Evolutionary conservation across 2,888 invertebrate genomes (phyloP).

Genomic region (Drosophila basisetae): DNA sequence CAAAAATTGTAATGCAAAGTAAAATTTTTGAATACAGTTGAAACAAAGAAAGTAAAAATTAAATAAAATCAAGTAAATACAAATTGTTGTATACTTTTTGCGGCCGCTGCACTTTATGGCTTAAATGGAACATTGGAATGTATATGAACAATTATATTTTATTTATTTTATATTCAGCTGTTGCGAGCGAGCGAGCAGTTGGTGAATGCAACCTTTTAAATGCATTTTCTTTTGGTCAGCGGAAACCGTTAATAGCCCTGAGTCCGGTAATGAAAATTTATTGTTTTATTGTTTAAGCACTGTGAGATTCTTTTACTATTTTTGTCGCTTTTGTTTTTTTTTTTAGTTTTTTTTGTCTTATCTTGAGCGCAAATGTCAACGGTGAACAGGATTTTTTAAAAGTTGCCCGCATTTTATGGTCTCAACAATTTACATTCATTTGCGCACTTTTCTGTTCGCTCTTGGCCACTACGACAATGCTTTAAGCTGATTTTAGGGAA

Average conservation of each 20-base stretch:
- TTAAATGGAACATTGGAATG: conserved; percentile 44
- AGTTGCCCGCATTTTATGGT: conserved; percentile 66
- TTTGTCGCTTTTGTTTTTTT: conserved; percentile 5
- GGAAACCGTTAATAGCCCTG: conserved; percentile 75
- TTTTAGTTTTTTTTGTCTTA: conserved; percentile 48
- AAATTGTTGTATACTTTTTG: conserved; percentile 54
- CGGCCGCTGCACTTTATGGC: conserved; percentile 57
- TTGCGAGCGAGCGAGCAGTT: conserved; percentile 20
- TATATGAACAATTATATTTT: conserved; percentile 59
- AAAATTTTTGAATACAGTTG: conserved; percentile 51
- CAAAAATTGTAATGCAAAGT: conserved; percentile 65
- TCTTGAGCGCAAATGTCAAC: conserved; percentile 66
- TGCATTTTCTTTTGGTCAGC: conserved; percentile 62
- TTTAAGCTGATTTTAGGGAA: conserved; percentile 22
- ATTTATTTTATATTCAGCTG: conserved; percentile 37
- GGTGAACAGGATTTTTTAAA: conserved; percentile 47
- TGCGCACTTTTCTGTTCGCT: conserved; percentile 23
- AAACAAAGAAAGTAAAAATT: conserved; percentile 20
- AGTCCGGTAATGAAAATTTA: conserved; percentile 81
- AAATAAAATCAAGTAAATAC: conserved; percentile 24
- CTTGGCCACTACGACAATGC: conserved; percentile 44
- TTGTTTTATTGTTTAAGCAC: conserved; percentile 79
- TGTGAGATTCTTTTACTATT: conserved; percentile 16
- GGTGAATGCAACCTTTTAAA: conserved; percentile 31
- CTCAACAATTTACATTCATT: conserved; percentile 69